A percentile compares a stretch with the other conserved stretches of the same genome.
phyloP scores from a whole-genome alignment of 2,888 invertebrate genomes.

The Melangyna quadrimaculata region DNA sequence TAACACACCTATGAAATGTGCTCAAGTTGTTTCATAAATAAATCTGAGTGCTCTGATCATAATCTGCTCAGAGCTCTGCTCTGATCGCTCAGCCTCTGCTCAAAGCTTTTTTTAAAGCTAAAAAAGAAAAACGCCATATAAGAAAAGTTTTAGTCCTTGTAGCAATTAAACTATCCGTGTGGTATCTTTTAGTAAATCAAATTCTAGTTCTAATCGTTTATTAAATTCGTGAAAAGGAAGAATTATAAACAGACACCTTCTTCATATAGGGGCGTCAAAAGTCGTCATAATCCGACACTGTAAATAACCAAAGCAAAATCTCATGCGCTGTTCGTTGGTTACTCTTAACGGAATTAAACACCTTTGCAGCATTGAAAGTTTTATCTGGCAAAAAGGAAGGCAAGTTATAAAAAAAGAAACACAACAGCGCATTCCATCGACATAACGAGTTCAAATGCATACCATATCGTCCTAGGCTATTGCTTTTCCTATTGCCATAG shows the following conservation, averaged over 20 bases:
- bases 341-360: constrained; percentile 43
- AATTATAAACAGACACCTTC: neutral
- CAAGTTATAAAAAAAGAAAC: neutral
- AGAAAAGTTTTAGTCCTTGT: too few relatives aligned
- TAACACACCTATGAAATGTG: too few relatives aligned
- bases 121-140: too few relatives aligned
- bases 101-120: too few relatives aligned
- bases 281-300: neutral
- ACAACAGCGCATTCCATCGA: constrained; percentile 27
- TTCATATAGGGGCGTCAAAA: neutral
- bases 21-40: too few relatives aligned
- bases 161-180: too few relatives aligned
- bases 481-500: constrained; percentile 2
- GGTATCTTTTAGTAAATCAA: too few relatives aligned
- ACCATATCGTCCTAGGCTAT: constrained; percentile 39
- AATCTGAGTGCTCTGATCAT: too few relatives aligned
- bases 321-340: constrained; percentile 26
- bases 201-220: too few relatives aligned
- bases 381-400: neutral
- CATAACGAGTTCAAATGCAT: constrained; percentile 45
- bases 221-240: too few relatives aligned
- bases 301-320: neutral
- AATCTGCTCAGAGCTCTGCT: too few relatives aligned
- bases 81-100: too few relatives aligned
- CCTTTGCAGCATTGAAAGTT: constrained; percentile 27